Conservation (phyloP, 92 coral and sea anemone genomes). For the Bergia puertoricense region DNA sequence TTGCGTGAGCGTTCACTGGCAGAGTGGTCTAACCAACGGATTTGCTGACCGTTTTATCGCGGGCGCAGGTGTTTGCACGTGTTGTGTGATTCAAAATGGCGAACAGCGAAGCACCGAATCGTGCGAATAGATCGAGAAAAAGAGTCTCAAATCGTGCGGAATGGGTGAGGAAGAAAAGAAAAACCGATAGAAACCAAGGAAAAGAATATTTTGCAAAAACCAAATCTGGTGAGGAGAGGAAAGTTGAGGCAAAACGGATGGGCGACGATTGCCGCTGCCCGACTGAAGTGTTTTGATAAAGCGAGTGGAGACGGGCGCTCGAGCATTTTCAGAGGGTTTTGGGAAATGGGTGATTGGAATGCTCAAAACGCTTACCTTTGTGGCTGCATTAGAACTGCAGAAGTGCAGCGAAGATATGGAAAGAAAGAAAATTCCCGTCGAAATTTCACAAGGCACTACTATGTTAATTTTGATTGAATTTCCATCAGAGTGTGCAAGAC, state of each 20-base stretch:
- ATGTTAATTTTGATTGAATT: no score
- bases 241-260: conserved; percentile 39
- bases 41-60: not conserved
- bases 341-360: conserved; percentile 40
- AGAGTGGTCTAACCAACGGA: not conserved
- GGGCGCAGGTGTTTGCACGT: not conserved
- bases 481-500: no score
- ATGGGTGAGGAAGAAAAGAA: conserved; percentile 41
- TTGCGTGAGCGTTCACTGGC: not conserved
- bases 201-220: conserved; percentile 38
- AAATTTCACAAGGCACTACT: no score
- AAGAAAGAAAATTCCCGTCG: no score
- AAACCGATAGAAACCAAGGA: conserved; percentile 36
- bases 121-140: conserved; percentile 21
- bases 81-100: conserved; percentile 31
- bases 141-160: conserved; percentile 32
- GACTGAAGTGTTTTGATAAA: conserved; percentile 39
- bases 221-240: conserved; percentile 33
- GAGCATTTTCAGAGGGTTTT: conserved; percentile 24
- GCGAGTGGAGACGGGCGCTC: conserved; percentile 33
- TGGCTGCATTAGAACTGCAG: no score
- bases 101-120: conserved; percentile 26
- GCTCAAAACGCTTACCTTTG: no score
- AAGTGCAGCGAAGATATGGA: no score
- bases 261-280: conserved; percentile 37